Percentiles rank a stretch among this genome's conserved stretches.
Conservation (phyloP, 2,113 vertebrate genomes). For the Bettongia penicillata region DNA sequence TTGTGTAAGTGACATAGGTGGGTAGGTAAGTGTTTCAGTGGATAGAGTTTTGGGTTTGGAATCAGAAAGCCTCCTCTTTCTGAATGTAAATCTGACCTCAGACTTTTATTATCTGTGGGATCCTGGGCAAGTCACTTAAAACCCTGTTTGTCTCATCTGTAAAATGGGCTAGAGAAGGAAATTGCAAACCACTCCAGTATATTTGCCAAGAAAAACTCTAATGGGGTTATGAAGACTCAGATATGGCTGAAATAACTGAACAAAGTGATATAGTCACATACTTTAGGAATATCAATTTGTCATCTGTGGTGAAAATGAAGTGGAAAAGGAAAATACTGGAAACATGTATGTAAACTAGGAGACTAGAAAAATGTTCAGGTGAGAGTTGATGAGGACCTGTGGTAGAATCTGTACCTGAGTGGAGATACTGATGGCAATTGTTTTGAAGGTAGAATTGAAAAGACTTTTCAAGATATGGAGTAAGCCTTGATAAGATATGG, state of each 20-base stretch:
- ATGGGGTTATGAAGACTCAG: no score
- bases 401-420: background rate
- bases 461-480: background rate
- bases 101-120: no score
- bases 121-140: no score
- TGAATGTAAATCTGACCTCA: no score
- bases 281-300: background rate
- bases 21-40: no score
- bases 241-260: no score
- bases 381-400: background rate
- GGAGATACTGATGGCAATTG: background rate
- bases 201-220: no score
- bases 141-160: no score
- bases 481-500: background rate
- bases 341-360: background rate
- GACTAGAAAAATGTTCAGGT: background rate
- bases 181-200: no score
- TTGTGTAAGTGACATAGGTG: background rate
- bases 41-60: no score
- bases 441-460: background rate
- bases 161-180: no score
- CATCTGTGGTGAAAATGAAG: background rate
- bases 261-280: background rate
- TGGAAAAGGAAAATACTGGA: background rate
- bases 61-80: no score